These are phyloP conservation scores for Eira barbara DNA, from an alignment of 2,113 vertebrate species.

Conservation along the genomic window DNA sequence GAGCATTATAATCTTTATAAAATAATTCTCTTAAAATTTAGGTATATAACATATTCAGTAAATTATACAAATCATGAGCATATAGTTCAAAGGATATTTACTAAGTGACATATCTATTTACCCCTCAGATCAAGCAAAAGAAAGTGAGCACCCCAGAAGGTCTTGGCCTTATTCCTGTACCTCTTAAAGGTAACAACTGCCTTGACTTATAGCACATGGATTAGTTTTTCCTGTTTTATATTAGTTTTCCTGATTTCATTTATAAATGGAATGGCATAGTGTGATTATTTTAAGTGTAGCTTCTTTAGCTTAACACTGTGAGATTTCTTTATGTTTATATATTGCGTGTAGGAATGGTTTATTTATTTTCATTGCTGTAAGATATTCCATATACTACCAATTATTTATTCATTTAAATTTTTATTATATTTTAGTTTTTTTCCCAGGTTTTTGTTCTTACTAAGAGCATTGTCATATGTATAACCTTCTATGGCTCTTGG, in stretches of 20 bases:
- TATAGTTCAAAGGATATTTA: neutral
- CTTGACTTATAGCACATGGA: neutral
- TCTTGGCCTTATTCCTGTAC: neutral
- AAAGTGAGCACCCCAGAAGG: neutral
- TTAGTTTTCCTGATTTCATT: neutral
- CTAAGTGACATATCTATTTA: neutral
- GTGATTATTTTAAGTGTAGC: neutral
- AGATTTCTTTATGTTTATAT: neutral
- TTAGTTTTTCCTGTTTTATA: neutral
- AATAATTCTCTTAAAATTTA: neutral
- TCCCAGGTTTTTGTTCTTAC: neutral
- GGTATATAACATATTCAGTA: neutral
- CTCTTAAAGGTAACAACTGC: neutral
- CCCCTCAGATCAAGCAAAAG: neutral
- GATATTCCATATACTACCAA: neutral
- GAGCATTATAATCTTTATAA: neutral
- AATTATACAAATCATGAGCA: neutral
- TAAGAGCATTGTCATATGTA: neutral
- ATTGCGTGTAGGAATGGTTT: neutral
- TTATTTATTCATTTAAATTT: neutral
- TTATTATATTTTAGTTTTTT: neutral
- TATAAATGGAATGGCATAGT: neutral
- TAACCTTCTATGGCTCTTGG: neutral
- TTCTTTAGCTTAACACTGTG: neutral
- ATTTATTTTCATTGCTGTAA: neutral